phyloP scores from a whole-genome alignment of 2,797 vertebrate genomes.

The Enteromius mattozi region DNA sequence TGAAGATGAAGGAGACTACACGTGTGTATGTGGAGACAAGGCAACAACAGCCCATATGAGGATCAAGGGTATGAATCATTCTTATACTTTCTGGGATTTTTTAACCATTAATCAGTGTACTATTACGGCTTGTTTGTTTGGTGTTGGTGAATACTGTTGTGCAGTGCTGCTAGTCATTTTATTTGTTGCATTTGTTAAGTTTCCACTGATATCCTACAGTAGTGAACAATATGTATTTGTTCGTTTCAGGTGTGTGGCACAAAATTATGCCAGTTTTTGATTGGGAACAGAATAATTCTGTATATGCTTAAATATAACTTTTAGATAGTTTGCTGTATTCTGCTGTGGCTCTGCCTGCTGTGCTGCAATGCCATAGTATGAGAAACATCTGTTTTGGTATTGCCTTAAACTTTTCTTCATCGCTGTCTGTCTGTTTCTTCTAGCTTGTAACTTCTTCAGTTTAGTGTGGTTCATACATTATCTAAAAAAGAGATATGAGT shows the following conservation, averaged over 20 bases:
- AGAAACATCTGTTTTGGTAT: conserved; percentile 18
- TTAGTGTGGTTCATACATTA: neutral
- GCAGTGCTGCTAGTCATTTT: neutral
- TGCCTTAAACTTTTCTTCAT: neutral
- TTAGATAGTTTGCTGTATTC: conserved; percentile 17
- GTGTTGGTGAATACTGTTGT: neutral
- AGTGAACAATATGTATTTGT: neutral
- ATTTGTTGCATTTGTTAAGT: conserved; percentile 1
- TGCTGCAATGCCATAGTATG: conserved; percentile 11
- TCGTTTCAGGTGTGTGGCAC: neutral
- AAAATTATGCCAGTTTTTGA: neutral
- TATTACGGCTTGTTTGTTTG: neutral
- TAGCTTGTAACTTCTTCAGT: neutral
- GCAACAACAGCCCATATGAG: conserved; percentile 70
- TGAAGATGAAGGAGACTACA: conserved; percentile 81
- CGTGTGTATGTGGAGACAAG: conserved; percentile 76
- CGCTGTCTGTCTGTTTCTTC: neutral
- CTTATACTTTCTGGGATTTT: neutral
- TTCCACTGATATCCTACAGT: neutral
- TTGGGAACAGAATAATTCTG: conserved; percentile 4
- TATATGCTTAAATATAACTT: neutral
- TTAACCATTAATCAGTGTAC: neutral
- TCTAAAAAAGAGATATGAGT: neutral
- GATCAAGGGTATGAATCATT: conserved; percentile 47
- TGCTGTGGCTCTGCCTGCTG: conserved; percentile 17